phyloP scores from a whole-genome alignment of 2,888 invertebrate species.

The Malthinus seriepunctatus region DNA sequence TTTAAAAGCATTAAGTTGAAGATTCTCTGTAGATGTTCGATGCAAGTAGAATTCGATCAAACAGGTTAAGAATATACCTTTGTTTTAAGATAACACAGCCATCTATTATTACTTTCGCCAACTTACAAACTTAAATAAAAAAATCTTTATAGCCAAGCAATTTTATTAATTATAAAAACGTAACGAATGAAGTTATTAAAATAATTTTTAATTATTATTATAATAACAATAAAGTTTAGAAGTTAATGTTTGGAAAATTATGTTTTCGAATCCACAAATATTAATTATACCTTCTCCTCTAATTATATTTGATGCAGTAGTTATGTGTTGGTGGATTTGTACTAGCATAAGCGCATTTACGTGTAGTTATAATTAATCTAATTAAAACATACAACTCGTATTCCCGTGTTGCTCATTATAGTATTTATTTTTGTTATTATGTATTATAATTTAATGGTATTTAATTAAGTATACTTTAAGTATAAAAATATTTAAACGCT shows the following conservation, averaged over 20 bases:
- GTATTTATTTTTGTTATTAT: neutral
- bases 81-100: constrained; percentile 45
- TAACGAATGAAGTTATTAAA: no score
- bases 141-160: no score
- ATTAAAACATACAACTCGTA: constrained; percentile 42
- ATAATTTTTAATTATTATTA: no score
- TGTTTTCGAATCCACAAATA: constrained; percentile 34
- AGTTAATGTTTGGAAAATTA: no score
- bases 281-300: constrained; percentile 22
- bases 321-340: constrained; percentile 23
- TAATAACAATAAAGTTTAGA: no score
- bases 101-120: constrained; percentile 41
- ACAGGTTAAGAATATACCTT: constrained; percentile 46
- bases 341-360: constrained; percentile 47
- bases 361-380: constrained; percentile 51
- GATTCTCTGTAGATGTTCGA: constrained; percentile 45
- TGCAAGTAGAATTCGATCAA: constrained; percentile 44
- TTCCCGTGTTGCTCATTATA: neutral
- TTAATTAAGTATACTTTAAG: no score
- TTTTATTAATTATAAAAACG: no score
- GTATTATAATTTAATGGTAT: no score
- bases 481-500: no score
- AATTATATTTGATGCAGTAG: constrained; percentile 24
- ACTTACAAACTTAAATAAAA: constrained; percentile 13
- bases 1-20: constrained; percentile 31